Base-by-base conservation (phyloP, 2,888 invertebrate genomes). In the Yponomeuta sedellus region DNA sequence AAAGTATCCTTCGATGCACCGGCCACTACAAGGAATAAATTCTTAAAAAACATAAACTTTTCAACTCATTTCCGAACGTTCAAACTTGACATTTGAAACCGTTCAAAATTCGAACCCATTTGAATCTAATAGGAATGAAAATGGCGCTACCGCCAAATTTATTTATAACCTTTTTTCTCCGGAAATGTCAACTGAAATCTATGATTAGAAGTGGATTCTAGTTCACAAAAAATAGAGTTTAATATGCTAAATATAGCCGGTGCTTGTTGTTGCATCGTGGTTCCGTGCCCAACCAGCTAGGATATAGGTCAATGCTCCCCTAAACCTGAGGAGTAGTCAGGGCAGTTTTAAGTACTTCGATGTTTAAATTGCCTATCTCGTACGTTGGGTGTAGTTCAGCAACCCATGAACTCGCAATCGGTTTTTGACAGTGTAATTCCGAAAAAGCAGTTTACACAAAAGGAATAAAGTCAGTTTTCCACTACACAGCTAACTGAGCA, bases 281-380 rank as follows among this genome's bases (percentile, higher is more conserved):
- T 83, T 77, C 71, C 72, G 70, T 72, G 76, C 73, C 75, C 69
- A 73, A 72, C 75, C 77, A 80, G 77, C 89, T 89, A 91, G 90
- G 90, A 91, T 90, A 89, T 91, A 88, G 90, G 90, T 91, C 90
- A 86, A 86, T 91, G 90, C 86, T 90, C 90, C 90, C 90, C 90
- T 88, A 91, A 91, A 91, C 86, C 85, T 86, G 88, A 74, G 78
- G 83, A 88, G 87, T 77, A 85, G 88, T 88, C 88, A 77, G 88
- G 88, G 86, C 89, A 82, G 87, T 88, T 86, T 52, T 81, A 83
- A 85, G 88, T 88, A 88, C 86, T 82, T 79, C 81, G 82, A 83
- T 87, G 89, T 88, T 89, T 88, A 89, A 91, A 91, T 90, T 91
- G 86, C 86, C 87, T 84, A 84, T 82, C 77, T 81, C 77, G 85